A percentile compares a stretch with the other conserved stretches of the same genome.
Conservation (phyloP, 2,888 invertebrate genomes). For the Acholoe squamosa region DNA sequence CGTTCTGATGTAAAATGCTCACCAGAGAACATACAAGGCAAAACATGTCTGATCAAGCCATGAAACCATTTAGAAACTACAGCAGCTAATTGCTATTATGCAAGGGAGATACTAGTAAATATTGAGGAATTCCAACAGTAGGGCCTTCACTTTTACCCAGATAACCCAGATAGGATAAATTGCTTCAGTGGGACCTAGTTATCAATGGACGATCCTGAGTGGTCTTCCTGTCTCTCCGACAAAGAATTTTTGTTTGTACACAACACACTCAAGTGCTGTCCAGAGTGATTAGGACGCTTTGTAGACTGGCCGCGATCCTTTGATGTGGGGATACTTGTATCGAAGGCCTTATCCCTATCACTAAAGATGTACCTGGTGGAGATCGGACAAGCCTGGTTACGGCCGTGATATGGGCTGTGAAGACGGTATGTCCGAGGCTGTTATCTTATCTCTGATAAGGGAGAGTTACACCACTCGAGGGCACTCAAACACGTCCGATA, state of each 20-base stretch:
- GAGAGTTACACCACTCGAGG: conserved; percentile 53
- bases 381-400: conserved; percentile 3
- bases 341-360: conserved; percentile 50
- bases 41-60: no score
- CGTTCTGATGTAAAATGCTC: no score
- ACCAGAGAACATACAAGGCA: no score
- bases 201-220: background rate
- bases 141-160: no score
- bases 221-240: background rate
- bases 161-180: background rate
- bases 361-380: background rate
- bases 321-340: conserved; percentile 30
- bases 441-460: conserved; percentile 50
- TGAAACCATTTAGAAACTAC: no score
- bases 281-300: background rate
- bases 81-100: no score
- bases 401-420: background rate
- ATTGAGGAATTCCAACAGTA: no score
- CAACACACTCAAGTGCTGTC: background rate
- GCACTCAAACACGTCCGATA: conserved; percentile 13
- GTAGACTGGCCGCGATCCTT: conserved; percentile 14
- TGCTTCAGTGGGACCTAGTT: background rate
- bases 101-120: no score
- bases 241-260: conserved; percentile 46
- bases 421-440: conserved; percentile 19